These are phyloP conservation scores for Macrophya annulata DNA, from an alignment of 2,888 invertebrate genomes.

Conservation along the genomic window DNA sequence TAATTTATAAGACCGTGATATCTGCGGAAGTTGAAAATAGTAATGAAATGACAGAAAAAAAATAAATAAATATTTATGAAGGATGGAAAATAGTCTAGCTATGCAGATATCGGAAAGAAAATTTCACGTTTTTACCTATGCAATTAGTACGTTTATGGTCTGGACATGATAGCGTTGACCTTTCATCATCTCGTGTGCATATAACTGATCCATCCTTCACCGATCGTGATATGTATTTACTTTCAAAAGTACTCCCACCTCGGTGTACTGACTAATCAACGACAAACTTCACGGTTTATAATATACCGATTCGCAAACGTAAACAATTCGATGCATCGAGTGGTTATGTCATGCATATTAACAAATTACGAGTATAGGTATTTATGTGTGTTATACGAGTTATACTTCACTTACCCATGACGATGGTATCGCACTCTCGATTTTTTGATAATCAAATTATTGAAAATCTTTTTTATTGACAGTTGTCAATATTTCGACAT, in stretches of 20 bases:
- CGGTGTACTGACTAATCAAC: neutral
- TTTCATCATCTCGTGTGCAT: neutral
- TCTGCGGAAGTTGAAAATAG: neutral
- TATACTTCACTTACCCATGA: constrained; percentile 11
- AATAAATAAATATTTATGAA: neutral
- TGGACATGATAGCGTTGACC: neutral
- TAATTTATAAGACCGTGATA: neutral
- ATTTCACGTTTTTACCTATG: neutral
- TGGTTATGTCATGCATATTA: neutral
- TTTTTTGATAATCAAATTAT: neutral
- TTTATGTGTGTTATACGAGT: neutral
- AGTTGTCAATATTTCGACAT: constrained; percentile 1
- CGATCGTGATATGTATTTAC: neutral
- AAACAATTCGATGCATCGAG: neutral
- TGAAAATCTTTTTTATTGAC: neutral
- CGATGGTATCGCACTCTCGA: neutral
- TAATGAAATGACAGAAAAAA: too few species aligned
- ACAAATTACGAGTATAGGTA: neutral
- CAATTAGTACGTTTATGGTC: neutral
- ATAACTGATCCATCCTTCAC: neutral
- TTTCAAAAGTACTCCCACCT: constrained; percentile 6
- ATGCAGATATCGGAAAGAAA: neutral
- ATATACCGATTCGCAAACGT: neutral
- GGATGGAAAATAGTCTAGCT: neutral
- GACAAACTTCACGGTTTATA: neutral